Evolutionary conservation across 2,888 invertebrate species (phyloP).

Genomic region (Fragum sueziense): DNA sequence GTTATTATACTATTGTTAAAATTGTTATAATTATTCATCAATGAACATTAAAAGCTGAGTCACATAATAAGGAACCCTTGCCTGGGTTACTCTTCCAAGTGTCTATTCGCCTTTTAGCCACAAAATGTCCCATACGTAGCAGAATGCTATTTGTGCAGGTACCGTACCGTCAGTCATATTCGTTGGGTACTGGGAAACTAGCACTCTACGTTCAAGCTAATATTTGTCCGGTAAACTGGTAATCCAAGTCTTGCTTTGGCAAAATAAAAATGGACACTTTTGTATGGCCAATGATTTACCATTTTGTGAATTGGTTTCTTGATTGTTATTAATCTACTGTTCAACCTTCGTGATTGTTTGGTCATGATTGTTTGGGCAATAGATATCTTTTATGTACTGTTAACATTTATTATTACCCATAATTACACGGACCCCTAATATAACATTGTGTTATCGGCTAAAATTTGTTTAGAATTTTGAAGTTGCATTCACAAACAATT

Average conservation of each 20-base stretch:
- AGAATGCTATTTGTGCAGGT: neutral
- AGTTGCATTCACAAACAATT: too few relatives aligned
- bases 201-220: neutral
- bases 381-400: neutral
- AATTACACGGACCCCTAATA: neutral
- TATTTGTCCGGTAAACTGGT: neutral
- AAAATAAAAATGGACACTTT: neutral
- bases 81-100: neutral
- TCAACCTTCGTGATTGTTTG: neutral
- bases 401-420: neutral
- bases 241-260: neutral
- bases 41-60: neutral
- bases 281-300: neutral
- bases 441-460: neutral
- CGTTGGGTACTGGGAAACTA: neutral
- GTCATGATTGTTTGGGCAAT: neutral
- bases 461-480: too few relatives aligned
- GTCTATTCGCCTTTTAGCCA: neutral
- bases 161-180: neutral
- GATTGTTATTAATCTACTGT: neutral
- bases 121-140: too few relatives aligned
- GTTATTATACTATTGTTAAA: conserved; percentile 33
- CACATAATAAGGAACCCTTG: neutral
- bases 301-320: neutral
- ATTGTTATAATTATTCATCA: neutral